Base-by-base conservation (phyloP, 64 coral and sea anemone species). In the Porites lutea region DNA sequence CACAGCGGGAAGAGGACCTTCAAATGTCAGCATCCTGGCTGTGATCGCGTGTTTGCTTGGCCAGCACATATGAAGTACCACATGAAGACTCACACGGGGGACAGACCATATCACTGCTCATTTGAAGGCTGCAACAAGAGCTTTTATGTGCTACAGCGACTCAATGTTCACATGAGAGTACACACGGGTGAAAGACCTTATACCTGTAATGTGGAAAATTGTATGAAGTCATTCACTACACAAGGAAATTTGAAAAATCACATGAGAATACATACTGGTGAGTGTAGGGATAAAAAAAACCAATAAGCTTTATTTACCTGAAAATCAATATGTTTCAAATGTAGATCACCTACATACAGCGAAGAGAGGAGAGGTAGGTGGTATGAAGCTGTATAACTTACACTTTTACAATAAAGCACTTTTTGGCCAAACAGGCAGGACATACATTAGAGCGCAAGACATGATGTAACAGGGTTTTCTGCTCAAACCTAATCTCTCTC, bases 31-130 rank as follows among this genome's bases (percentile, higher is more conserved):
- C 95, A 97, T 77, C 95, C 95, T 27, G 95, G 92, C 23, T 97
- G 95, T 88, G 92, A 97, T 52, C 91, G 95, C 7, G 86, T 88
- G 59, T 97, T 97, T 90, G 95, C 95, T 50, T 97, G 95, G 95
- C 95, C 95, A 48, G 95, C 95, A 52, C 95, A 97, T 48, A 88
- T 97, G 88, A 97, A 97, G 71, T 97, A 97, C 72, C 95, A 97
- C 68, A 82, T 97, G 95, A 97, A 97, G 59, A 97, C 95, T 13
- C 95, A 97, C 66, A 91, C 92, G 6, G 95, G 95, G 45, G 95
- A 97, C 71, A 85, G 95, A 50, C 82, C 95, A 7, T 97, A 93
- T 64, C 93, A 97, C 47, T 97, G 95, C 63, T 75, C 77, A 44
- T 90, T 90, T 89, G 95, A 94, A 78, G 95, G 95, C 13, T 97